Evolutionary conservation across 2,797 vertebrate species (phyloP).

Genomic region (Ceryle rudis): DNA sequence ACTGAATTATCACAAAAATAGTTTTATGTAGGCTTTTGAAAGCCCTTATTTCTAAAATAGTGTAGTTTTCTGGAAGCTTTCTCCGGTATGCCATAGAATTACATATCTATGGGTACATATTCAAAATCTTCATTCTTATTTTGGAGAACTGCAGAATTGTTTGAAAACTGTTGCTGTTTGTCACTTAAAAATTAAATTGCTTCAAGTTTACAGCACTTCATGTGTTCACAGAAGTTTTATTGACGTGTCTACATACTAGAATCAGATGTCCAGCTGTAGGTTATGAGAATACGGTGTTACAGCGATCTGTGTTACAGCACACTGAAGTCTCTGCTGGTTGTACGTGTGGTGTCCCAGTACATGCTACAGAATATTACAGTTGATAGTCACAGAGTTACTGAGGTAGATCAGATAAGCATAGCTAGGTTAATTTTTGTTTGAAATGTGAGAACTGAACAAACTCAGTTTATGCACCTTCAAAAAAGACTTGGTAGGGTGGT

Average conservation of each 20-base stretch:
- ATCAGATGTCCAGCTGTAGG: background rate
- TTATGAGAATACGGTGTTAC: background rate
- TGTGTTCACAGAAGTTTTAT: background rate
- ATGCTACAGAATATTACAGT: background rate
- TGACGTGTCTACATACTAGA: background rate
- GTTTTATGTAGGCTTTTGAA: background rate
- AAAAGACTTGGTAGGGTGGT: background rate
- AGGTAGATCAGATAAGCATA: background rate
- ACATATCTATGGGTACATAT: background rate
- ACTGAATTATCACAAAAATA: background rate
- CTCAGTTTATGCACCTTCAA: background rate
- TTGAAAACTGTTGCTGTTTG: background rate
- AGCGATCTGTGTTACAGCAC: background rate
- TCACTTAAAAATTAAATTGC: background rate
- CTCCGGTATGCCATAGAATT: background rate
- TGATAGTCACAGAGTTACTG: background rate
- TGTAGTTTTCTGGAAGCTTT: background rate
- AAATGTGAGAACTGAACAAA: background rate
- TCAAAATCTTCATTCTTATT: background rate
- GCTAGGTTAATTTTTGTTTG: background rate
- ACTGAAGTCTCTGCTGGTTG: background rate
- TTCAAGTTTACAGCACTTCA: background rate
- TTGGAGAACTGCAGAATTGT: background rate
- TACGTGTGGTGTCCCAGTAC: accelerated
- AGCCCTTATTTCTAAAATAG: background rate